Conservation (phyloP, 2,888 invertebrate species). For the Lepas anatifera region DNA sequence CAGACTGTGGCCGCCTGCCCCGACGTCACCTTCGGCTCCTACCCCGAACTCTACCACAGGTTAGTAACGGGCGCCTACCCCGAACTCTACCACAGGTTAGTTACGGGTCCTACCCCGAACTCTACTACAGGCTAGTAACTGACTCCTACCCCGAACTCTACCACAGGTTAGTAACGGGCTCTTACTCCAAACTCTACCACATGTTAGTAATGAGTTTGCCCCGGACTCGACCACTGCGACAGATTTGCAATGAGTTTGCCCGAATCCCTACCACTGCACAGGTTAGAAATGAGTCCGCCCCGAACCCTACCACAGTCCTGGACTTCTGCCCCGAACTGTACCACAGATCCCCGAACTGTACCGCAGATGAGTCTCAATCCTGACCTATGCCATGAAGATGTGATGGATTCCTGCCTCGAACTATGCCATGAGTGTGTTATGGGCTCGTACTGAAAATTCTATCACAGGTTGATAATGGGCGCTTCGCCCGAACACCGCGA, state of each 20-base stretch:
- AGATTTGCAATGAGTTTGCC: too few species aligned
- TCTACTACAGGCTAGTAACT: constrained; percentile 26
- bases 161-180: constrained; percentile 42
- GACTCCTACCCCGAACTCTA: constrained; percentile 32
- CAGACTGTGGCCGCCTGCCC: constrained; percentile 38
- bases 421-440: constrained; percentile 26
- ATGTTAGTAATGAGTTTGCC: constrained; percentile 31
- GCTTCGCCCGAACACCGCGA: constrained; percentile 45
- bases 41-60: constrained; percentile 36
- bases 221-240: constrained; percentile 22
- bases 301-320: too few species aligned
- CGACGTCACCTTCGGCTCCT: constrained; percentile 45
- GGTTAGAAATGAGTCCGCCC: constrained; percentile 47
- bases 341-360: too few species aligned
- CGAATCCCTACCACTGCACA: too few species aligned
- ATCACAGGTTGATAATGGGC: constrained; percentile 41
- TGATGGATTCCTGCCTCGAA: constrained; percentile 47
- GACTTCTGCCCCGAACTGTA: too few species aligned
- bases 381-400: too few species aligned
- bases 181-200: constrained; percentile 40
- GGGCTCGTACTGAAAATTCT: constrained; percentile 32
- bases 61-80: constrained; percentile 32
- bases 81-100: constrained; percentile 31
- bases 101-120: constrained; percentile 47
- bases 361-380: too few species aligned